phyloP scores from a whole-genome alignment of 2,113 vertebrate genomes.

The Thamnaconus septentrionalis region DNA sequence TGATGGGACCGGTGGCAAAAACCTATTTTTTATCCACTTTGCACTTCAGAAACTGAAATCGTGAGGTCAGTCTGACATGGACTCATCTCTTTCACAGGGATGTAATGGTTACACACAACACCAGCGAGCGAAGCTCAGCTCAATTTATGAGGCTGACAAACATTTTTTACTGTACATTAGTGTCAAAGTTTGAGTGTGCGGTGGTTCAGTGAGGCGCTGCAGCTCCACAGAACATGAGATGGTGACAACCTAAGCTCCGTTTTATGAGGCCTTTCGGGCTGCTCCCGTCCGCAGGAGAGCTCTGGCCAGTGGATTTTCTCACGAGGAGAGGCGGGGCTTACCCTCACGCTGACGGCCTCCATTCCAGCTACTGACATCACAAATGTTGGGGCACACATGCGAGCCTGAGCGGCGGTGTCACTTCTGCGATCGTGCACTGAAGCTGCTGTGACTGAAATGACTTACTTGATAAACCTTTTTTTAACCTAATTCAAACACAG shows the following conservation, averaged over 20 bases:
- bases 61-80: no score
- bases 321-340: constrained; percentile 73
- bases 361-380: constrained; percentile 58
- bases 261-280: constrained; percentile 75
- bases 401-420: constrained; percentile 14
- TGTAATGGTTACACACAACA: no score
- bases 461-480: no score
- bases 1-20: no score
- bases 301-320: constrained; percentile 76
- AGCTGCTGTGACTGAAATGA: no score
- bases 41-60: no score
- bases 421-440: constrained; percentile 16
- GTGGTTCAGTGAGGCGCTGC: neutral
- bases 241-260: constrained; percentile 78
- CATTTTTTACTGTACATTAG: neutral
- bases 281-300: constrained; percentile 78
- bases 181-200: no score
- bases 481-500: no score
- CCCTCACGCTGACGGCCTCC: constrained; percentile 58
- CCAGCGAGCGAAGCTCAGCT: no score
- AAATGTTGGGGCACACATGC: constrained; percentile 45
- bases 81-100: no score
- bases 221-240: constrained; percentile 65
- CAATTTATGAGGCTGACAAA: neutral
- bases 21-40: no score